Percentiles rank a stretch among this genome's conserved stretches.
Conservation (phyloP, 1,140 invertebrate genomes). For the Streblospio benedicti region DNA sequence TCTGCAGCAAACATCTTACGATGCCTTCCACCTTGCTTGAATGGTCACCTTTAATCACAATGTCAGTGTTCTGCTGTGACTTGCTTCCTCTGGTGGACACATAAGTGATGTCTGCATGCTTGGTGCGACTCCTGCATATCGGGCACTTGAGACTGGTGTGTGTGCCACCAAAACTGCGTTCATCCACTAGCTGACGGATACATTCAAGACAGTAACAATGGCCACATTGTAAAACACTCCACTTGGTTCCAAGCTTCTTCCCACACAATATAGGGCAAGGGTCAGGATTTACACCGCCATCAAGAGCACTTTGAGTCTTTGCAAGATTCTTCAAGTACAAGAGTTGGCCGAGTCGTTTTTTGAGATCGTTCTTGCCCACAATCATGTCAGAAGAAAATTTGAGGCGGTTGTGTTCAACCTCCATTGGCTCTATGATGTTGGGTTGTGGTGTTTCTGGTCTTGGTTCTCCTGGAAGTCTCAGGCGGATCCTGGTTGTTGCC, state of each 20-base stretch:
- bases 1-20: conserved; percentile 53
- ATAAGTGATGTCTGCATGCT: conserved; percentile 53
- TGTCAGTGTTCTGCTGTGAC: conserved; percentile 25
- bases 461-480: conserved; percentile 49
- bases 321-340: conserved; percentile 52
- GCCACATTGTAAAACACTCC: conserved; percentile 61
- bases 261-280: conserved; percentile 67
- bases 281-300: conserved; percentile 51
- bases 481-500: conserved; percentile 59
- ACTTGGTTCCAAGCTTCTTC: conserved; percentile 52
- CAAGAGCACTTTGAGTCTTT: conserved; percentile 36
- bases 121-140: conserved; percentile 57
- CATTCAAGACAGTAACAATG: conserved; percentile 62
- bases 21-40: conserved; percentile 68
- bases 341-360: conserved; percentile 50
- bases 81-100: conserved; percentile 47
- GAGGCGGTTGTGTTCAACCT: too few relatives aligned
- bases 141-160: conserved; percentile 51
- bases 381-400: conserved; percentile 40
- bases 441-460: conserved; percentile 29
- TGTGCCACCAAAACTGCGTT: conserved; percentile 30
- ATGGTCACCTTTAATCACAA: conserved; percentile 42
- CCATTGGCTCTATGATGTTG: conserved; percentile 45
- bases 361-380: conserved; percentile 39
- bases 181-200: conserved; percentile 47